A percentile compares a stretch with the other conserved stretches of the same genome.
Conservation (phyloP, 2,113 vertebrate species). For the Synchiropus splendidus region DNA sequence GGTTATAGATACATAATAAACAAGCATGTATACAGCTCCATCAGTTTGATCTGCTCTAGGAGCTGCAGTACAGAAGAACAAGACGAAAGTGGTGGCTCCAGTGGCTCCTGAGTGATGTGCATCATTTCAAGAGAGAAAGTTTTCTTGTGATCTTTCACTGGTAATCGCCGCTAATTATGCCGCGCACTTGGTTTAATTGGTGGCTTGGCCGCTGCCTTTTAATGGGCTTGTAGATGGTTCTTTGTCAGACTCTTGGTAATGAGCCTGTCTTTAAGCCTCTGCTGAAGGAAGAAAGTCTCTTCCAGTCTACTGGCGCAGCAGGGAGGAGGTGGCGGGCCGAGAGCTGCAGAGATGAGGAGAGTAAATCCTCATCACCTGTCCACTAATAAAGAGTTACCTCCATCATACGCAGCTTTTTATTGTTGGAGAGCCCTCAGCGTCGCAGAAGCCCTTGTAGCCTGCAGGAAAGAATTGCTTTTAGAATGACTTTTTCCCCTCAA, state of each 20-base stretch:
- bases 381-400: conserved; percentile 64
- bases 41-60: no score
- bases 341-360: conserved; percentile 19
- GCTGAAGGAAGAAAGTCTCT: conserved; percentile 7
- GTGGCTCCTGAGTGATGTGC: no score
- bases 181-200: conserved; percentile 19
- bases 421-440: conserved; percentile 42
- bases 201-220: conserved; percentile 29
- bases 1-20: no score
- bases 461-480: conserved; percentile 60
- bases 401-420: conserved; percentile 41
- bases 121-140: no score
- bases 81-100: no score
- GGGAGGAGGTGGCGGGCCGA: conserved; percentile 36
- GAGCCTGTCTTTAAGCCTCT: no score
- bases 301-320: conserved; percentile 31
- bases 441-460: conserved; percentile 39
- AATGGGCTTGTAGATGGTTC: conserved; percentile 34
- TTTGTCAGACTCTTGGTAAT: no score
- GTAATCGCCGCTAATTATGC: background rate
- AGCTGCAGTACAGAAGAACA: no score
- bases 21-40: no score
- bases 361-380: conserved; percentile 63
- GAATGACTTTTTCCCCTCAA: conserved; percentile 56
- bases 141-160: no score